Evolutionary conservation across 2,113 vertebrate genomes (phyloP).

Genomic region (Embiotoca jacksoni): DNA sequence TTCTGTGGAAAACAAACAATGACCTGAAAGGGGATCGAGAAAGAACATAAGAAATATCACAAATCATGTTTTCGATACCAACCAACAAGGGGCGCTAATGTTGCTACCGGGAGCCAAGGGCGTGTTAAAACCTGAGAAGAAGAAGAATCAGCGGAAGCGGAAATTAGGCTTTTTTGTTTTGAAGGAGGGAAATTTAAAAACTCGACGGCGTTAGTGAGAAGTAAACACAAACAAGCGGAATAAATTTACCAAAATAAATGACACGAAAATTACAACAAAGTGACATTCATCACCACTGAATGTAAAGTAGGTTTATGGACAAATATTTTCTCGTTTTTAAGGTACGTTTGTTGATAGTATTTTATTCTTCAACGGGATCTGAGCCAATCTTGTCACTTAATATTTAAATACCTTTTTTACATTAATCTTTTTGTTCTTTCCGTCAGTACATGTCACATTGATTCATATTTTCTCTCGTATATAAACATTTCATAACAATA

Average conservation of each 20-base stretch:
- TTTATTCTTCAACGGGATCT: neutral
- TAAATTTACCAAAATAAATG: neutral
- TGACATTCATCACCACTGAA: neutral
- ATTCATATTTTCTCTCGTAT: too few relatives aligned
- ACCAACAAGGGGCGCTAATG: too few relatives aligned
- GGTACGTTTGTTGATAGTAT: neutral
- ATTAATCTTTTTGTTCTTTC: too few relatives aligned
- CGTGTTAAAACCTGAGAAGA: neutral
- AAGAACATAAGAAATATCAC: too few relatives aligned
- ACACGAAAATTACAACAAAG: neutral
- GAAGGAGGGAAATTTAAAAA: conserved; percentile 77
- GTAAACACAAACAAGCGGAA: conserved; percentile 21
- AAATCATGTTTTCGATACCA: too few relatives aligned
- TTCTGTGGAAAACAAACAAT: too few relatives aligned
- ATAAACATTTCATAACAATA: too few relatives aligned
- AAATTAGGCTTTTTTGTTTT: conserved; percentile 50
- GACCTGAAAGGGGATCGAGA: too few relatives aligned
- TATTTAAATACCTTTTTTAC: too few relatives aligned
- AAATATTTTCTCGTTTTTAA: neutral
- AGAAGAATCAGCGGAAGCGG: conserved; percentile 11
- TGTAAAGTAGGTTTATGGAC: conserved; percentile 8
- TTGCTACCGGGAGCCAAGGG: too few relatives aligned
- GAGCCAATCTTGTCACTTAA: too few relatives aligned
- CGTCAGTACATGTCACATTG: too few relatives aligned
- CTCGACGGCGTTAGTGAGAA: neutral